Conservation (phyloP, 2,113 vertebrate genomes). For the Chaetorhynchus papuensis region DNA sequence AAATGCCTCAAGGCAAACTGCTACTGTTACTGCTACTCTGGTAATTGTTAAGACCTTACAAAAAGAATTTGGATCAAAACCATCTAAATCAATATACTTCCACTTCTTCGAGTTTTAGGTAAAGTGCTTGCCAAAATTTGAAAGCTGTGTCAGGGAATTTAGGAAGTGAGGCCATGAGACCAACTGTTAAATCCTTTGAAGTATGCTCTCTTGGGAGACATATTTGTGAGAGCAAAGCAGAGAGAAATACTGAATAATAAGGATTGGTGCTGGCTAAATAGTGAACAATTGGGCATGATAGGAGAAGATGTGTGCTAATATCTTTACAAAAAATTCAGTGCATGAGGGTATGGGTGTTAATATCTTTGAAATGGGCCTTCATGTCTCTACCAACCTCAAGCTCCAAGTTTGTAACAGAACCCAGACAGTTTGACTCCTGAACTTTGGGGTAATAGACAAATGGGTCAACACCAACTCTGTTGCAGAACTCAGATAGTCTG, state of each 20-base stretch:
- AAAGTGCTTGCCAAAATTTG: not conserved
- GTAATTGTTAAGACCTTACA: not conserved
- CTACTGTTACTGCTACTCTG: not conserved
- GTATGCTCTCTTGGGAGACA: not conserved
- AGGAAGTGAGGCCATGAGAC: not conserved
- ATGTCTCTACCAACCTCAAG: not conserved
- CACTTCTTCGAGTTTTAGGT: not conserved
- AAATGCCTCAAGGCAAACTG: not conserved
- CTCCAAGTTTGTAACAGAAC: fast-evolving
- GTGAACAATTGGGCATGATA: not conserved
- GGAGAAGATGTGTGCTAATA: not conserved
- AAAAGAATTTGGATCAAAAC: not conserved
- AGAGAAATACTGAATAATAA: not conserved
- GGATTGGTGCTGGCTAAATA: not conserved
- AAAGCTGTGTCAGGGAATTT: not conserved
- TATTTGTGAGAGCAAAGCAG: not conserved
- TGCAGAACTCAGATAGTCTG: not conserved
- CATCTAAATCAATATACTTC: not conserved
- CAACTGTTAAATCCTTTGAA: not conserved
- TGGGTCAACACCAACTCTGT: not conserved
- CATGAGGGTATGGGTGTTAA: not conserved
- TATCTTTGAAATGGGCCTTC: not conserved
- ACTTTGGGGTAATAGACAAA: not conserved
- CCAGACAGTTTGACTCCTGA: not conserved
- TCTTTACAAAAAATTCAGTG: not conserved